Percentiles rank a stretch among this genome's conserved stretches.
Evolutionary conservation across 1,140 invertebrate species (phyloP).

Genomic region (Belonocnema kinseyi): DNA sequence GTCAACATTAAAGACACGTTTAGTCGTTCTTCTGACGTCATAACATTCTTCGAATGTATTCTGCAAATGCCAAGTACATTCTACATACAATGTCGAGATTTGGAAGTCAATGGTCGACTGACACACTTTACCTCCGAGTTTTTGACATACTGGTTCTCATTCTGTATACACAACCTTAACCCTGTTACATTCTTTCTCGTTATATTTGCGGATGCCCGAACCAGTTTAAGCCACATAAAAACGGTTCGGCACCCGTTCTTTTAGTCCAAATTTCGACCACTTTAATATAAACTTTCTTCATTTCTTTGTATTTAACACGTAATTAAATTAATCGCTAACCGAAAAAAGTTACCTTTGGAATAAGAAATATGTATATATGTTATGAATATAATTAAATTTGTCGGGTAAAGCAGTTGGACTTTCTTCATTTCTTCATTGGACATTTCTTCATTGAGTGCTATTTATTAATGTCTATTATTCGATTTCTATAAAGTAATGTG

Average conservation of each 20-base stretch:
- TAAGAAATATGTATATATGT: no score
- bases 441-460: no score
- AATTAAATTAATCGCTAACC: no score
- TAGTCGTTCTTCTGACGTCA: background rate
- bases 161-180: constrained; percentile 17
- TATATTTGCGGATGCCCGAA: background rate
- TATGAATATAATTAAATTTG: no score
- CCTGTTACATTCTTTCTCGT: constrained; percentile 27
- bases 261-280: no score
- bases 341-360: no score
- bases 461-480: no score
- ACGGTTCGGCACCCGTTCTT: background rate
- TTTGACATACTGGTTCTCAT: constrained; percentile 39
- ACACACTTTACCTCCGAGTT: constrained; percentile 49
- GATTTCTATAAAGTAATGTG: no score
- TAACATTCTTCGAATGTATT: constrained; percentile 14
- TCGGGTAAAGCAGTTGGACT: no score
- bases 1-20: background rate
- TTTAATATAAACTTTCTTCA: no score
- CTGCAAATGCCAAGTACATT: background rate
- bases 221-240: constrained; percentile 26
- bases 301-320: no score
- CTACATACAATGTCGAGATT: constrained; percentile 38
- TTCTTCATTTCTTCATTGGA: no score
- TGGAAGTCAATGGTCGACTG: constrained; percentile 56